These are phyloP conservation scores for Drosophila lini DNA, from an alignment of 1,140 invertebrate species.

Conservation along the genomic window DNA sequence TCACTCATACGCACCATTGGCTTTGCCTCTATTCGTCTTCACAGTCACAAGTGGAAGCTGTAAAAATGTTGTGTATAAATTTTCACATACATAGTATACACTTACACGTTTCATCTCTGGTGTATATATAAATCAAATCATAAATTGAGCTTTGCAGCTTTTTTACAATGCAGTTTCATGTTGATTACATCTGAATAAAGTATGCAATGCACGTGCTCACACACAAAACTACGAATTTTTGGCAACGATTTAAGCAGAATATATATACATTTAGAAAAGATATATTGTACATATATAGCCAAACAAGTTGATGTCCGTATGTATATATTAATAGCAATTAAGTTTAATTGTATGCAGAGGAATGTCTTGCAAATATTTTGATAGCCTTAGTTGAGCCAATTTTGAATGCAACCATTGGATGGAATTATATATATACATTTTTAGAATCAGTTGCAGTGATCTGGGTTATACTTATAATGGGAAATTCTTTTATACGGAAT, in stretches of 20 bases:
- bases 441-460: constrained; percentile 28
- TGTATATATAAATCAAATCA: constrained; percentile 48
- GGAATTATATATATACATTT: background rate
- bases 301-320: constrained; percentile 10
- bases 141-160: constrained; percentile 27
- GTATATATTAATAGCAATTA: constrained; percentile 25
- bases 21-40: constrained; percentile 4
- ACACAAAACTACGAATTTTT: constrained; percentile 57
- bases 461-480: constrained; percentile 4
- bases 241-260: constrained; percentile 40
- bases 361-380: constrained; percentile 11
- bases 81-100: constrained; percentile 3
- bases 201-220: constrained; percentile 36
- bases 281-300: constrained; percentile 13
- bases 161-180: constrained; percentile 18
- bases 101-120: constrained; percentile 7
- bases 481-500: constrained; percentile 15
- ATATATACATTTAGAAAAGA: constrained; percentile 13
- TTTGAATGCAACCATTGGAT: constrained; percentile 26
- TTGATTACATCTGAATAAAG: constrained; percentile 20
- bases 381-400: constrained; percentile 17
- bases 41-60: constrained; percentile 15
- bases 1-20: constrained; percentile 62
- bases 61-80: constrained; percentile 30
- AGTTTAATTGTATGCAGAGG: constrained; percentile 12